phyloP scores from a whole-genome alignment of 1,140 invertebrate genomes.

The Drosophila albomicans region DNA sequence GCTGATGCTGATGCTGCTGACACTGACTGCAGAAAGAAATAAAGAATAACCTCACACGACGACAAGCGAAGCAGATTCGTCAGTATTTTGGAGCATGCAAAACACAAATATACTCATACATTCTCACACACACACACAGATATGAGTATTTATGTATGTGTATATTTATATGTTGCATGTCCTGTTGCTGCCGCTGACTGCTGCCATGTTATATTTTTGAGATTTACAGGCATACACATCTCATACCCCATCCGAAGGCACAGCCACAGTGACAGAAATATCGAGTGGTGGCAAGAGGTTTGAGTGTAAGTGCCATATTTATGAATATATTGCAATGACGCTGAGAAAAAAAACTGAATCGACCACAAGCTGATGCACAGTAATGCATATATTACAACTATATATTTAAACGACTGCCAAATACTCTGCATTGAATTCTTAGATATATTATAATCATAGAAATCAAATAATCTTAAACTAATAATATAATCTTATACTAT shows the following conservation, averaged over 20 bases:
- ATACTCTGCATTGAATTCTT: not conserved
- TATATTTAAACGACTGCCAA: not conserved
- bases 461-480: no score
- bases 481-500: no score
- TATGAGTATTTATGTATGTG: not conserved
- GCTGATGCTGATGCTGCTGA: slow-evolving; percentile 39
- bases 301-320: slow-evolving; percentile 52
- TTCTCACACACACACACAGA: not conserved
- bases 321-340: slow-evolving; percentile 55
- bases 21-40: slow-evolving; percentile 27
- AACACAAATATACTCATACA: slow-evolving; percentile 12
- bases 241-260: not conserved
- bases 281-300: not conserved
- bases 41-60: slow-evolving; percentile 9
- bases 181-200: slow-evolving; percentile 46
- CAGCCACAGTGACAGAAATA: not conserved
- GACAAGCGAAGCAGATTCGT: slow-evolving; percentile 32
- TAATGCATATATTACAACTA: not conserved
- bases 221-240: slow-evolving; percentile 44
- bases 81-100: slow-evolving; percentile 18
- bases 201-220: slow-evolving; percentile 48
- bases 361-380: not conserved
- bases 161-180: slow-evolving; percentile 46
- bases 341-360: slow-evolving; percentile 31
- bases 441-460: no score